Evolutionary conservation across 1,140 invertebrate species (phyloP).

Genomic region (Solenopsis fugax): DNA sequence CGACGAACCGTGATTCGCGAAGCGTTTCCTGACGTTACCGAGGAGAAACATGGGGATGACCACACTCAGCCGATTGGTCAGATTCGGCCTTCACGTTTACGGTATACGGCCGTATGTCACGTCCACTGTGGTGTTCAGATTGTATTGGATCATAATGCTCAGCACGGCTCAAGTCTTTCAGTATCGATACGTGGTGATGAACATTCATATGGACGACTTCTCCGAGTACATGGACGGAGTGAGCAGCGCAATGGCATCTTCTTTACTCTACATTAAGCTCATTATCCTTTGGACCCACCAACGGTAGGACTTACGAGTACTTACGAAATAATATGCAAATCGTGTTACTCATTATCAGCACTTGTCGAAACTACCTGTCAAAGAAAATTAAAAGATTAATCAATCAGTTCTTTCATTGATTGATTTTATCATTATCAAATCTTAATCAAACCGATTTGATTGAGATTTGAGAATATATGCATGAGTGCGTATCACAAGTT

Average conservation of each 20-base stretch:
- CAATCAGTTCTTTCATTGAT: not conserved
- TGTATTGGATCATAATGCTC: conserved; percentile 31
- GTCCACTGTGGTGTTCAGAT: conserved; percentile 10
- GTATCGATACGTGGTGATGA: conserved; percentile 33
- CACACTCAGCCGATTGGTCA: conserved; percentile 1
- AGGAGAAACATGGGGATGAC: not conserved
- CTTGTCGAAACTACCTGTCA: not conserved
- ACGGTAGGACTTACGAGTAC: conserved; percentile 12
- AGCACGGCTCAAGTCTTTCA: conserved; percentile 46
- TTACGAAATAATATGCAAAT: not conserved
- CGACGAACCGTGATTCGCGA: not conserved
- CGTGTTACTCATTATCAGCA: not conserved
- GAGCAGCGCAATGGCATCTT: conserved; percentile 22
- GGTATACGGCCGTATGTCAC: conserved; percentile 17
- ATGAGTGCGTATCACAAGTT: not conserved
- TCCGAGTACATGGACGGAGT: conserved; percentile 37
- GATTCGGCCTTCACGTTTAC: not conserved
- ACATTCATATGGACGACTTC: conserved; percentile 47
- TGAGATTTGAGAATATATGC: not conserved
- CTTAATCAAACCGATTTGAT: not conserved
- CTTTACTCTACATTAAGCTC: conserved; percentile 47
- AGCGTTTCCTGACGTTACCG: no score
- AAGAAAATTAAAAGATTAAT: not conserved
- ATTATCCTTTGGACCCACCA: conserved; percentile 35
- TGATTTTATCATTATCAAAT: not conserved